Evolutionary conservation across 2,888 invertebrate genomes (phyloP), one percentile per base, ranked within the genome.

Genomic region (Orchesella flavescens): DNA sequence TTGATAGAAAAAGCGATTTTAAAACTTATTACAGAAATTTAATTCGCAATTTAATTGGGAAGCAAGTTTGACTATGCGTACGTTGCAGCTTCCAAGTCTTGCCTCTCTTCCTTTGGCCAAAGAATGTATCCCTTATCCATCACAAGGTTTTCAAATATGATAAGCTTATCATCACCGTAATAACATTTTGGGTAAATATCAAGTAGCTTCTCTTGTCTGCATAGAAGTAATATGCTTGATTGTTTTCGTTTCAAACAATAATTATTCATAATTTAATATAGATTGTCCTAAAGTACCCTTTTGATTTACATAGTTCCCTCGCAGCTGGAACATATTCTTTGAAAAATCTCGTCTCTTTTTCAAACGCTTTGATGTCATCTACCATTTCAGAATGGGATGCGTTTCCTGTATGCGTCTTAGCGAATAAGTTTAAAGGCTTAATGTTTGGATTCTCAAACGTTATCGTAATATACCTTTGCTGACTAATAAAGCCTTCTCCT

Each of bases 111-210:
- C 46, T 66, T 68, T 13, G 57, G 17, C 21, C 68, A 3, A 49
- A 81, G 53, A 15, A 24, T 43, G 44, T 34, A 34, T 34, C 34
- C 34, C 7, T 34, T 34, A 7, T 34, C 34, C 34, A 34, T 7
- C 34, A 34, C 49, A 9, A 81, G 46, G 65, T 81, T 81, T 65
- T 81, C 81, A 7, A 81, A 65, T 7, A 81, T 82, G 23, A 77
- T 73, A 15, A 85, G n/a, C 21, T 59, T 21, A 2, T 71, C 71
- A 34, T 85, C 82, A 19, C 71, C 82, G 19, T 63, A 84, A 71
- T 81, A 84, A 17, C 72, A 77, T 63, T 84, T 84, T n/a, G 84
- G 77, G 17, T 76, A 84, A 23, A 82, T 66, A 12, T 82, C 69
- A 13, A 84, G 43, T 12, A 81, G 49, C 3, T 46, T 69, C 12